Evolutionary conservation across 2,888 invertebrate genomes (phyloP), one percentile per base, ranked within the genome.

Genomic region (Trichopoda pennipes): DNA sequence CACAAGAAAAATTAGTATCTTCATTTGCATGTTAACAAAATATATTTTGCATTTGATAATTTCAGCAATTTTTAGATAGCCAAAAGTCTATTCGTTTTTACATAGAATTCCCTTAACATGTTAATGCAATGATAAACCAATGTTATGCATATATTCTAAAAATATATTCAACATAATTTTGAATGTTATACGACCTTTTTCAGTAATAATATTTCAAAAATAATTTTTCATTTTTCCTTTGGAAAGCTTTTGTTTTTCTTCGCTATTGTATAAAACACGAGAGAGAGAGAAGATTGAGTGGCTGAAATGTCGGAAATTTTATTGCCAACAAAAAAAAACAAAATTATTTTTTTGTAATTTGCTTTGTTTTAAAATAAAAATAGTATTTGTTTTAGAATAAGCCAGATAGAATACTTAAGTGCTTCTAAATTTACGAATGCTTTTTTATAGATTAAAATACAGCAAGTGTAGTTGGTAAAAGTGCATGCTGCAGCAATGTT

Each of bases 311-410:
- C 21, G 56, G 35, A 60, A 64, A 64, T 64, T 70, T 21, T 58
- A 17, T 53, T 78, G 64, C 64, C 70, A 78, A 28, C 70, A 78
- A n/a, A n/a, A n/a, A n/a, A n/a, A n/a, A n/a, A n/a, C n/a, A n/a
- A n/a, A n/a, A n/a, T n/a, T n/a, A 53, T 35, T 42, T 63, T 74
- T 78, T 32, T 61, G 38, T 44, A n/a, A n/a, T 21, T 21, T 73
- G n/a, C 10, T 56, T 42, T 28, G n/a, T 12, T 58, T 58, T n/a
- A 2, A 14, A 44, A 44, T n/a, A 2, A 14, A 44, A 44, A 44
- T 44, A n/a, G 16, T n/a, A 44, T 44, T 66, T 55, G 28, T 51
- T 60, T 42, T 49, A 56, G 23, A 56, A 72, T 21, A 55, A 72
- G 38, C 35, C 58, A 44, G 14, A 44, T 49, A 21, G 38, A 60